Conservation (phyloP, 2,888 invertebrate genomes). For the Emesis furor region DNA sequence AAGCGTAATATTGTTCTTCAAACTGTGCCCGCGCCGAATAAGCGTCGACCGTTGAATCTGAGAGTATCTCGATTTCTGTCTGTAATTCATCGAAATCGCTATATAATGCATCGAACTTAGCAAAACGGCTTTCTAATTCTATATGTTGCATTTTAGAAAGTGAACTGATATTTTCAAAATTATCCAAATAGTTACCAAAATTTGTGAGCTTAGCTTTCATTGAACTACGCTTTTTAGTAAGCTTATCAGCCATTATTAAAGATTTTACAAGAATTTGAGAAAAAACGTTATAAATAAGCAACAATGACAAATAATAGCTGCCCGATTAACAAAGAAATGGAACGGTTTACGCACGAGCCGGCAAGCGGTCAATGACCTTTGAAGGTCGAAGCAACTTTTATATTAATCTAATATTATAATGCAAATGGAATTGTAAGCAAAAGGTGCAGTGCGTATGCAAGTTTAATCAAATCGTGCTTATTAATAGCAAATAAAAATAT, state of each 20-base stretch:
- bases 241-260: neutral
- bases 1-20: neutral
- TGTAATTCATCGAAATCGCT: slow-evolving; percentile 40
- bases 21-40: neutral
- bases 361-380: neutral
- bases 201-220: slow-evolving; percentile 45
- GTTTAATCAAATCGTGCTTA: neutral
- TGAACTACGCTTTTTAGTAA: slow-evolving; percentile 32
- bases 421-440: neutral
- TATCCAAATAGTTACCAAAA: slow-evolving; percentile 32
- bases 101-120: slow-evolving; percentile 27
- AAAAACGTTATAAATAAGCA: neutral
- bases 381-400: neutral
- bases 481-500: neutral
- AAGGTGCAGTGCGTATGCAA: neutral
- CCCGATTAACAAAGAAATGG: neutral
- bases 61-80: slow-evolving; percentile 28
- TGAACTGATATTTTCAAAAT: slow-evolving; percentile 20
- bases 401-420: neutral
- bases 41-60: neutral
- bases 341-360: neutral
- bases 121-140: slow-evolving; percentile 27
- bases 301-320: neutral
- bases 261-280: neutral
- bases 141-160: slow-evolving; percentile 35